These are phyloP conservation scores for Microtus montanus DNA, from an alignment of 2,113 vertebrate genomes.

Conservation along the genomic window DNA sequence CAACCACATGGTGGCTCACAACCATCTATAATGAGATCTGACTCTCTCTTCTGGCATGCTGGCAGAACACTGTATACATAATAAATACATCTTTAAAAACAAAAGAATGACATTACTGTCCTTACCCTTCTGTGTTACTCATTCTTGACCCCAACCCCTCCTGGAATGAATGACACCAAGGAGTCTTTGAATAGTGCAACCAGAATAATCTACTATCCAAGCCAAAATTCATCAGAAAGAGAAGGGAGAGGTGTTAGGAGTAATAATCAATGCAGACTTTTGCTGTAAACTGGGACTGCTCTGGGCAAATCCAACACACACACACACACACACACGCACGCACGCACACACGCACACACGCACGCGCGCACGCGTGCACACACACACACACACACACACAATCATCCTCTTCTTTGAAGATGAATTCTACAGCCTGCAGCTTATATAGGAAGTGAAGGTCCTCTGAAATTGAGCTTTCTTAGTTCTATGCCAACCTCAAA, in stretches of 20 bases:
- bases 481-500: not conserved
- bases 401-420: not conserved
- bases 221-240: not conserved
- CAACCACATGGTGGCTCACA: no score
- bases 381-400: no score
- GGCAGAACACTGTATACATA: no score
- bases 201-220: not conserved
- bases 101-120: not conserved
- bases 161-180: not conserved
- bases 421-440: not conserved
- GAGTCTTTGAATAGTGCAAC: not conserved
- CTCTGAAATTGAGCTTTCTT: not conserved
- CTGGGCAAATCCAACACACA: not conserved
- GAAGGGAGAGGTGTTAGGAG: not conserved
- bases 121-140: not conserved
- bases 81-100: no score
- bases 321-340: no score
- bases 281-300: not conserved
- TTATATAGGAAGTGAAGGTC: not conserved
- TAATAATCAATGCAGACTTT: constrained; percentile 1
- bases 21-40: no score
- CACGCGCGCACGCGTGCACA: no score
- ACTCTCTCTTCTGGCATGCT: no score
- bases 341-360: no score
- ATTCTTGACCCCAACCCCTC: not conserved